Base-by-base conservation (phyloP, 2,888 invertebrate genomes). In the Hypselothyrea guttata region DNA sequence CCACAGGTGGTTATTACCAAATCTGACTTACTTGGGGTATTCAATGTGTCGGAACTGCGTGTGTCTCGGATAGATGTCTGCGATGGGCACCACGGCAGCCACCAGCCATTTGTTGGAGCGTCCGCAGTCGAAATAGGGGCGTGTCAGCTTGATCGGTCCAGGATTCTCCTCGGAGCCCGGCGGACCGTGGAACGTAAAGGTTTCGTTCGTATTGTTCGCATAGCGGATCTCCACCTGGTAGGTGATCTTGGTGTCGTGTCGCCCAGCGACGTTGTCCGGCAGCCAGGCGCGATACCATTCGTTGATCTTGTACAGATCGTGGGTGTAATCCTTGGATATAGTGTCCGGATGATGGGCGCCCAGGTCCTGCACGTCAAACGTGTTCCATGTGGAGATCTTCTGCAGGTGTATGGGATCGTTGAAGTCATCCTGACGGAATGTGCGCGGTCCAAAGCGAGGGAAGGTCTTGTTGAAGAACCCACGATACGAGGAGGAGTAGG, bases 381-480 rank as follows among this genome's bases (percentile, higher is more conserved):
- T 98, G 83, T 97, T 97, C 87, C 98, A 91, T 0, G 98, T 98
- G 0, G 98, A 98, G 77, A 98, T 97, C 88, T 98, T 93, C 88
- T 98, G 96, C 75, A 96, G 90, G 91, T 98, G 98, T 49, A 98
- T 97, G 0, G 98, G 98, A 89, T 99, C 98, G 87, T 97, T 97
- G 86, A 97, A 98, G 89, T 98, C 97, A 88, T 98, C 97, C 27
- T 95, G 93, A 63, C 97, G 92, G 88, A 93, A 97, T 0, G 98
- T 97, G 87, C 98, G 92, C 0, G 98, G 98, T 0, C 98, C 99
- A 90, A 98, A 99, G 70, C 96, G 91, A 0, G 96, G 96, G 90
- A 98, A 93, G 0, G 98, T 98, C 89, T 96, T 97, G 88, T 99
- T 99, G 91, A 98, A 98, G 91, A 98, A 97, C 16, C 97, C 97